These are phyloP conservation scores for Pomatorhinus ruficollis DNA, from an alignment of 2,113 vertebrate genomes.

Conservation along the genomic window DNA sequence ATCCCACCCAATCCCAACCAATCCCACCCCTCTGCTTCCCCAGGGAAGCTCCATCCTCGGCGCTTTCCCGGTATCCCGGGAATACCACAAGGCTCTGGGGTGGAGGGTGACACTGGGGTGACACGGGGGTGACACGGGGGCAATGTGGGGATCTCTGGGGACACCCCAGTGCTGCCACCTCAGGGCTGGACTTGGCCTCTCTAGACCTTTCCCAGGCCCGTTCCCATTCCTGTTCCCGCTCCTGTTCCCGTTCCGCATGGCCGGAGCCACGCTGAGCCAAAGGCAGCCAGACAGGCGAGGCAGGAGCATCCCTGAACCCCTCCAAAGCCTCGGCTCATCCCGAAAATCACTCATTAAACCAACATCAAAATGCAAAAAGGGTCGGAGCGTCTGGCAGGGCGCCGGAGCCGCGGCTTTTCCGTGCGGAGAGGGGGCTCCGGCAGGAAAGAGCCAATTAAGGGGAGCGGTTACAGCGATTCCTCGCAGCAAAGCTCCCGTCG, in stretches of 20 bases:
- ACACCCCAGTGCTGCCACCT: not conserved
- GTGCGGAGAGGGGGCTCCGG: not conserved
- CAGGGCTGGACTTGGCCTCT: not conserved
- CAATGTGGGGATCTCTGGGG: not conserved
- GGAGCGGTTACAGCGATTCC: not conserved
- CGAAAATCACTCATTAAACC: not conserved
- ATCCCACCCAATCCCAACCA: not conserved
- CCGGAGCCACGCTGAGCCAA: not conserved
- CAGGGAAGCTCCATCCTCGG: not conserved
- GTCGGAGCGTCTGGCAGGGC: not conserved
- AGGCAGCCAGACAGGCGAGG: not conserved
- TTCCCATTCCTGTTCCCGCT: fast-evolving
- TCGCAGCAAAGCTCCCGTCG: not conserved
- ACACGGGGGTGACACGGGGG: not conserved
- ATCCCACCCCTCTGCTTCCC: not conserved
- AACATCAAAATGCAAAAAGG: not conserved
- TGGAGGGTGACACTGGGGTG: not conserved
- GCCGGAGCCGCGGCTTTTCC: not conserved
- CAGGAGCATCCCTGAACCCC: not conserved
- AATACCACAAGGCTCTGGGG: not conserved
- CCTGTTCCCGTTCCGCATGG: not conserved
- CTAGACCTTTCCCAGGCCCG: fast-evolving
- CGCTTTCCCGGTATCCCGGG: fast-evolving
- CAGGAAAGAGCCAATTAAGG: not conserved
- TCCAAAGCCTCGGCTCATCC: not conserved